phyloP scores from a whole-genome alignment of 2,797 vertebrate genomes.

The Ceryle rudis region DNA sequence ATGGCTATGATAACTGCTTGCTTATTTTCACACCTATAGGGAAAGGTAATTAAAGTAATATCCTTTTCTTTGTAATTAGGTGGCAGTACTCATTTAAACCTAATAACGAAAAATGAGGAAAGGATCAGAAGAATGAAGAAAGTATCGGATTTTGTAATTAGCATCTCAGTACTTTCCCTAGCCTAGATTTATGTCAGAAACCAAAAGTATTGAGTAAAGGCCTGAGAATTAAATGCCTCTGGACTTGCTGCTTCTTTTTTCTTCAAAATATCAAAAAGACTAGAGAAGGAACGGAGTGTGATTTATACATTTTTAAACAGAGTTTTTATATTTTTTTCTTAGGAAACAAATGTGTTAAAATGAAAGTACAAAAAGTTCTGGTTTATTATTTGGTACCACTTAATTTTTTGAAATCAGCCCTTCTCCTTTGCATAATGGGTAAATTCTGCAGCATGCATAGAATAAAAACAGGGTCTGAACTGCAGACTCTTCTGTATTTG shows the following conservation, averaged over 20 bases:
- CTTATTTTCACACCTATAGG: slow-evolving; percentile 46
- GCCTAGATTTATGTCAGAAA: neutral
- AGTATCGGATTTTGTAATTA: neutral
- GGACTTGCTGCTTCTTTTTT: neutral
- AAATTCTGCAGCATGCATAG: neutral
- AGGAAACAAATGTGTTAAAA: neutral
- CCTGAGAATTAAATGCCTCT: neutral
- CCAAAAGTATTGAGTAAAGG: neutral
- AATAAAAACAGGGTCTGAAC: neutral
- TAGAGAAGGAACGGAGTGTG: neutral
- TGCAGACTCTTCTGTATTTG: neutral
- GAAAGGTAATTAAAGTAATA: slow-evolving; percentile 54
- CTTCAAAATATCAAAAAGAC: neutral
- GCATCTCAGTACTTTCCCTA: neutral
- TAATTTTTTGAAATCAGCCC: neutral
- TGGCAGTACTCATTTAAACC: neutral
- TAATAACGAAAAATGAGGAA: neutral
- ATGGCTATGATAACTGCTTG: neutral
- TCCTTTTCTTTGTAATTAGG: slow-evolving; percentile 39
- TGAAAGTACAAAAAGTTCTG: fast-evolving
- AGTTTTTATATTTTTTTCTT: neutral
- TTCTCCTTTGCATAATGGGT: neutral
- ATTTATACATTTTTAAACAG: neutral
- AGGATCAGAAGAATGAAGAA: neutral
- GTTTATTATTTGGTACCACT: neutral